Evolutionary conservation across 2,888 invertebrate genomes (phyloP).

Genomic region (Choristoneura rosaceana): DNA sequence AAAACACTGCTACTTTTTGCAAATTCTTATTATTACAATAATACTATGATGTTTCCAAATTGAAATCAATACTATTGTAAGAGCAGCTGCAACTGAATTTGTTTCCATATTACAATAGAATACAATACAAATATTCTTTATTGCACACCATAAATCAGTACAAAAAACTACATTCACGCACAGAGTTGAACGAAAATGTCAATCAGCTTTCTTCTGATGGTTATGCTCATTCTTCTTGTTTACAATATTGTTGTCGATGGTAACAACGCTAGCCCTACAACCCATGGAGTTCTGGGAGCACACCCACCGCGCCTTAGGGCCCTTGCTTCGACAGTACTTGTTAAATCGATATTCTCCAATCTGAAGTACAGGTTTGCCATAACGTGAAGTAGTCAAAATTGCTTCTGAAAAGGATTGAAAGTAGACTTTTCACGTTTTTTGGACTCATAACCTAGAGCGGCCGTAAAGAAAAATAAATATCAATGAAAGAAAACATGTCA

Average conservation of each 20-base stretch:
- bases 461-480: not conserved
- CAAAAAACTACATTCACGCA: too few species aligned
- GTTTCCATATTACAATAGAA: too few species aligned
- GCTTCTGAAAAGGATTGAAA: not conserved
- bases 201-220: conserved; percentile 41
- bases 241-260: conserved; percentile 48
- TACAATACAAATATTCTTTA: too few species aligned
- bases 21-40: not conserved
- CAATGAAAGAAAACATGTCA: not conserved
- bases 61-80: not conserved
- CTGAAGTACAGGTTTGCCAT: conserved; percentile 48
- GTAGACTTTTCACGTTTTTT: not conserved
- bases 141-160: too few species aligned
- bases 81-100: not conserved
- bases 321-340: conserved; percentile 42
- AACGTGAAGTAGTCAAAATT: conserved; percentile 7
- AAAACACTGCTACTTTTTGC: too few species aligned
- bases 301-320: conserved; percentile 51
- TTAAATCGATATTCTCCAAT: conserved; percentile 47
- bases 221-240: conserved; percentile 47
- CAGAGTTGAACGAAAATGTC: not conserved
- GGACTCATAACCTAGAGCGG: not conserved
- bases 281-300: conserved; percentile 45
- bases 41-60: not conserved
- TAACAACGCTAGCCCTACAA: conserved; percentile 49